phyloP scores from a whole-genome alignment of 2,797 vertebrate genomes.

The Anguilla pacifica region DNA sequence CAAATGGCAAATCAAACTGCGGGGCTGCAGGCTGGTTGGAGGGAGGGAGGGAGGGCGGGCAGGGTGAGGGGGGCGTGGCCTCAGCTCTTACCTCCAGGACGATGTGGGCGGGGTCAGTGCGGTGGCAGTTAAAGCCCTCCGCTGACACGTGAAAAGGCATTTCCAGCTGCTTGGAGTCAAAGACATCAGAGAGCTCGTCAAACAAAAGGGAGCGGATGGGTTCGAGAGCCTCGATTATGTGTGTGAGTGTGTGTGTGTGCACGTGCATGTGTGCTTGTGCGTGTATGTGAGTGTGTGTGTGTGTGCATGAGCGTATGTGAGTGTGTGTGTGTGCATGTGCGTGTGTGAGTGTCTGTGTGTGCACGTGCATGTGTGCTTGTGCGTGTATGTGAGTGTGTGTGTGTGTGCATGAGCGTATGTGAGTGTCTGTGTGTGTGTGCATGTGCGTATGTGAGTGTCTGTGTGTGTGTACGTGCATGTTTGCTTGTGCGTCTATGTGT shows the following conservation, averaged over 20 bases:
- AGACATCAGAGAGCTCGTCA: conserved; percentile 48
- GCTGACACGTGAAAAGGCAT: conserved; percentile 71
- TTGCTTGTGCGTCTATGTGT: neutral
- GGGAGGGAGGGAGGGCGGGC: conserved; percentile 47
- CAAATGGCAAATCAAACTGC: conserved; percentile 44
- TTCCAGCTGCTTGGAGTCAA: conserved; percentile 71
- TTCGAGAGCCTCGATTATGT: neutral
- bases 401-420: too few relatives aligned
- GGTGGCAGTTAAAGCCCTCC: conserved; percentile 64
- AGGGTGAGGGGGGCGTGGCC: conserved; percentile 32
- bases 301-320: neutral
- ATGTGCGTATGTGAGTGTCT: too few relatives aligned
- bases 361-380: too few relatives aligned
- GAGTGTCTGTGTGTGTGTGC: too few relatives aligned
- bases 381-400: too few relatives aligned
- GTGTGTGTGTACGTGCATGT: neutral
- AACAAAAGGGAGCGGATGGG: conserved; percentile 7
- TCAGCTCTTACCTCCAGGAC: conserved; percentile 69
- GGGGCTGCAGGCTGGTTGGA: conserved; percentile 47
- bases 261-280: too few relatives aligned
- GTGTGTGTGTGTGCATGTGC: neutral
- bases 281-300: too few relatives aligned
- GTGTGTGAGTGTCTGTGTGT: neutral
- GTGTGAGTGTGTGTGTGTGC: neutral
- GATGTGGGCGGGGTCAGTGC: conserved; percentile 63